These are phyloP conservation scores for Stenchaetothrips biformis DNA, from an alignment of 2,888 invertebrate species.

Conservation along the genomic window DNA sequence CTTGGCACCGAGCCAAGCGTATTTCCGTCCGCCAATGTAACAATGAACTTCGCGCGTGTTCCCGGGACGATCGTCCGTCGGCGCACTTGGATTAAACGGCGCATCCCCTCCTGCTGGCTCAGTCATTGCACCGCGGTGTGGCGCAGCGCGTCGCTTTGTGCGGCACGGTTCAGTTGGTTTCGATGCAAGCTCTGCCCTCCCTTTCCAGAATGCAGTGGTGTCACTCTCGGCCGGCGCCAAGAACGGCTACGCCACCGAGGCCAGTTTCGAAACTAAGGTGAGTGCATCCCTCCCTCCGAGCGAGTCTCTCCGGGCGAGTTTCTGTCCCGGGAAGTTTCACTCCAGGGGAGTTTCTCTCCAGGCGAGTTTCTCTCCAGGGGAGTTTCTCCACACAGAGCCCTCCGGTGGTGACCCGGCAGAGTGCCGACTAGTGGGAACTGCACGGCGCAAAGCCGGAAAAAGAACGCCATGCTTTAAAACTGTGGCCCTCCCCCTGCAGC, in stretches of 20 bases:
- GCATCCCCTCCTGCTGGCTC: neutral
- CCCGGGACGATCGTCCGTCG: neutral
- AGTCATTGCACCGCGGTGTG: neutral
- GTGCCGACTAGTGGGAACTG: no score
- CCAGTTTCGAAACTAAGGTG: constrained; percentile 43
- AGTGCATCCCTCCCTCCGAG: no score
- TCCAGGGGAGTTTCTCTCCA: no score
- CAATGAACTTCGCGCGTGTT: constrained; percentile 18
- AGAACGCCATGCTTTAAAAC: no score
- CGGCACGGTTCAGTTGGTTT: neutral
- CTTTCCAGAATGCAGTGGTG: constrained; percentile 37
- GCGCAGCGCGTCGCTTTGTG: neutral
- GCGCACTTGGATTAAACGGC: neutral
- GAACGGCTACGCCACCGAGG: constrained; percentile 41
- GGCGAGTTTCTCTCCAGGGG: no score
- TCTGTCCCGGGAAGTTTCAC: no score
- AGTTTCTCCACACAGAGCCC: no score
- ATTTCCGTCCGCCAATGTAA: constrained; percentile 14
- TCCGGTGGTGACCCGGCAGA: no score
- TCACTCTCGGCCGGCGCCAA: constrained; percentile 37
- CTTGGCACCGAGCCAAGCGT: neutral
- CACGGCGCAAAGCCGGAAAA: no score
- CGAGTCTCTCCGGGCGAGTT: no score
- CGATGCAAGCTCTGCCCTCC: neutral
- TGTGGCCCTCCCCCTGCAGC: constrained; percentile 49